A percentile compares a stretch with the other conserved stretches of the same genome.
phyloP scores from a whole-genome alignment of 1,140 invertebrate genomes.

The Drosophila ironensis region DNA sequence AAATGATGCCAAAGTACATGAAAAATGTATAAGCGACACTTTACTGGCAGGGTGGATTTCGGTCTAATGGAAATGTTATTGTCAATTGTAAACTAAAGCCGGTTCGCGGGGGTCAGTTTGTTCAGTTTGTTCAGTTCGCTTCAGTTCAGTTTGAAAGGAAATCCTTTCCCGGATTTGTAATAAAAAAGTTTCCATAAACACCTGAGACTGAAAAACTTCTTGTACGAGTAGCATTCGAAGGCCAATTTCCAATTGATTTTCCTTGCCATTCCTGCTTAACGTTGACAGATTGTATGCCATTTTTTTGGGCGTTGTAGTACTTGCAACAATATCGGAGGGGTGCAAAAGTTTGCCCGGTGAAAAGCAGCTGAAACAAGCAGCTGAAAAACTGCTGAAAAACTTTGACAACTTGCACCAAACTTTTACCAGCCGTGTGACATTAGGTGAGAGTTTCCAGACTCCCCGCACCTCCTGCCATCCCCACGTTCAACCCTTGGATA shows the following conservation, averaged over 20 bases:
- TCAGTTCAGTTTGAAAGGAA: neutral
- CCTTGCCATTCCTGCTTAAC: conserved; percentile 40
- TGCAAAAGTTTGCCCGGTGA: conserved; percentile 57
- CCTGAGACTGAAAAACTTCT: no score
- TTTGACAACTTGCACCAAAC: conserved; percentile 62
- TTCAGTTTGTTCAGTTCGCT: neutral
- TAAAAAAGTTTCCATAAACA: conserved; percentile 74
- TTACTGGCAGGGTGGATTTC: conserved; percentile 11
- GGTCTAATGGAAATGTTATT: conserved; percentile 74
- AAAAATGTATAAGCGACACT: conserved; percentile 56
- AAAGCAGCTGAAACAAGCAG: conserved; percentile 76
- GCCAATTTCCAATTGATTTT: conserved; percentile 77
- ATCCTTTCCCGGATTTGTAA: conserved; percentile 54
- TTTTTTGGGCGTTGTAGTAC: conserved; percentile 70
- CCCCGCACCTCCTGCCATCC: neutral
- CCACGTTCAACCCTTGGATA: conserved; percentile 26
- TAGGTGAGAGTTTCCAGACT: conserved; percentile 48
- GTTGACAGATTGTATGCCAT: conserved; percentile 78
- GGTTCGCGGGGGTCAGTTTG: neutral
- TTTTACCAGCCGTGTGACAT: conserved; percentile 70
- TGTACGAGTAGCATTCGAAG: conserved; percentile 12
- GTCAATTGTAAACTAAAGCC: conserved; percentile 56
- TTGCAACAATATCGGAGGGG: conserved; percentile 68
- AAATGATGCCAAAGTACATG: conserved; percentile 52
- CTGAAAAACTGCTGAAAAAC: conserved; percentile 63